A percentile compares a stretch with the other conserved stretches of the same genome.
Evolutionary conservation across 2,113 vertebrate species (phyloP).

Genomic region (Xiphophorus couchianus): DNA sequence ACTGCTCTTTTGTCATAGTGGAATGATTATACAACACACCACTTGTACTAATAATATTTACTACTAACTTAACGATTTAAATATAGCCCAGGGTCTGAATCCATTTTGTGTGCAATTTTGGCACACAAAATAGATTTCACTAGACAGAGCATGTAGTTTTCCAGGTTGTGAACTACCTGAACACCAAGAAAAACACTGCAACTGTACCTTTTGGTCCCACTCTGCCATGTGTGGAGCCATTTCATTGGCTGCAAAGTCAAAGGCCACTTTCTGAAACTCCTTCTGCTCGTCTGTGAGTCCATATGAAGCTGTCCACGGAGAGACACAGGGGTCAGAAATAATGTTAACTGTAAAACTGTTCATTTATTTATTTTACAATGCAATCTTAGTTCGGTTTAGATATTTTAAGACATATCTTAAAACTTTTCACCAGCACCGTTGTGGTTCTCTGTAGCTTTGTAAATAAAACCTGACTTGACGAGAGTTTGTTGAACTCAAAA

Average conservation of each 20-base stretch:
- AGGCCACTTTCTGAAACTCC: constrained; percentile 95
- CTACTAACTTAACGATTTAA: not conserved
- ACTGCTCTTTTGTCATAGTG: not conserved
- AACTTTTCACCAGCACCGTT: too few species aligned
- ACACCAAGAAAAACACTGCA: too few species aligned
- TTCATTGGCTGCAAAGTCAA: constrained; percentile 94
- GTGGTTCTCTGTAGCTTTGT: too few species aligned
- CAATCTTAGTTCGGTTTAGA: too few species aligned
- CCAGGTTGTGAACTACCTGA: not conserved
- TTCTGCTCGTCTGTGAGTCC: constrained; percentile 95
- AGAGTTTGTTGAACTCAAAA: too few species aligned
- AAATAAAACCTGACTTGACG: too few species aligned
- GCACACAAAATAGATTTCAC: too few species aligned
- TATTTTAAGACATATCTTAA: too few species aligned
- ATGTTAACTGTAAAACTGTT: not conserved
- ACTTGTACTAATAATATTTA: not conserved
- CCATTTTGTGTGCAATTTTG: too few species aligned
- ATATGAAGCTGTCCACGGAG: constrained; percentile 78
- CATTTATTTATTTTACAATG: too few species aligned
- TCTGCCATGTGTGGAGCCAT: constrained; percentile 95
- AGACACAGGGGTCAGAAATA: not conserved
- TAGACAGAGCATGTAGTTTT: not conserved
- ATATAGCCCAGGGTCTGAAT: not conserved
- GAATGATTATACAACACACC: not conserved
- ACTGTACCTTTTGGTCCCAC: constrained; percentile 93